These are phyloP conservation scores for Lamellibrachia satsuma DNA, from an alignment of 2,888 invertebrate genomes.

Conservation along the genomic window DNA sequence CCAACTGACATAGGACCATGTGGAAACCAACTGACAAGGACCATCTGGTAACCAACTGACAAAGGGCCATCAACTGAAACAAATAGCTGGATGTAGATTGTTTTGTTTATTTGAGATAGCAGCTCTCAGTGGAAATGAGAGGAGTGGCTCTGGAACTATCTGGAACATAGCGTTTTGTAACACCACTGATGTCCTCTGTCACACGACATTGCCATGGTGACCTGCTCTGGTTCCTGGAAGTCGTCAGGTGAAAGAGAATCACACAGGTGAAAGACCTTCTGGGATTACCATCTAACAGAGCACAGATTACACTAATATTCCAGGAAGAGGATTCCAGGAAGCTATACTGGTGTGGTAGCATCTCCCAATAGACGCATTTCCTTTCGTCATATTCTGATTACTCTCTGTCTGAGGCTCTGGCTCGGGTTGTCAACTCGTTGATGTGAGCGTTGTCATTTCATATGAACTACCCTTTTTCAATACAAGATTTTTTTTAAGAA, in stretches of 20 bases:
- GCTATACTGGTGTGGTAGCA: neutral
- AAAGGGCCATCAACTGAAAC: neutral
- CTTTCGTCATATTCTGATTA: neutral
- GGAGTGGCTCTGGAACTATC: neutral
- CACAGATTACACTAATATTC: neutral
- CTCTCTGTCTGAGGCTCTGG: neutral
- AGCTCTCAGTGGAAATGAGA: neutral
- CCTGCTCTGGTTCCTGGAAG: neutral
- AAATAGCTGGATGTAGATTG: neutral
- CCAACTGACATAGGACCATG: neutral
- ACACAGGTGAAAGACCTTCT: conserved; percentile 13
- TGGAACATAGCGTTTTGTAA: neutral
- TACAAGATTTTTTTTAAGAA: no score
- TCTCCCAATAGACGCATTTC: neutral
- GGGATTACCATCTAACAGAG: neutral
- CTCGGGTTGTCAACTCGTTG: no score
- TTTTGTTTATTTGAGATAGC: neutral
- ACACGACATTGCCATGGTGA: neutral
- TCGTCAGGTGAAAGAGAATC: conserved; percentile 8
- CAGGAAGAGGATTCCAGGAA: neutral
- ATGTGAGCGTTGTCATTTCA: no score
- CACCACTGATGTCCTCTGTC: neutral
- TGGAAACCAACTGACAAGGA: neutral
- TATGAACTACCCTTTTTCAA: no score
- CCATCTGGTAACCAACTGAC: neutral